Evolutionary conservation across 1,140 invertebrate species (phyloP), one percentile per base, ranked within the genome.

Genomic region (Oscheius sp.): DNA sequence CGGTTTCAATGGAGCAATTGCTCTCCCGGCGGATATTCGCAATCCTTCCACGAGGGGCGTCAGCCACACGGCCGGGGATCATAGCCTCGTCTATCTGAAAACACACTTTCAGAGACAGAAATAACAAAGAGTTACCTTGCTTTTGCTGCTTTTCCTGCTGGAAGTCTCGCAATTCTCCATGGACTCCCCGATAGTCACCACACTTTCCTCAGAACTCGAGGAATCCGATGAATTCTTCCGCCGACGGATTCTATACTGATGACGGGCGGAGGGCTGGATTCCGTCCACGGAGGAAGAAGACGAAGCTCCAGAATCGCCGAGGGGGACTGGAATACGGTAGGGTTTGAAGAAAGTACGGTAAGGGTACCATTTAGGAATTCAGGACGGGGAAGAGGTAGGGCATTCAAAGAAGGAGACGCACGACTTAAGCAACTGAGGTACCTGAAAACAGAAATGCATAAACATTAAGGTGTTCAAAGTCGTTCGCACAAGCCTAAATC

Each of bases 11-110:
- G n/a, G 62, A 67, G 55, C 73, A 75, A 42, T 68, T 77, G 31
- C 59, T 67, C 23, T 77, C 76, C 31, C 76, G 3, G 10, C 76
- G 32, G 26, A 77, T 77, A 34, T 77, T 77, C n/a, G 73, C 76
- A 18, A 77, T 67, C 28, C 73, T 55, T 10, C 74, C 69, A 34
- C 76, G 28, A 26, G 76, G 68, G 18, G 68, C 65, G 26, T 74
- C 72, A 13, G 59, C 59, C 26, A 26, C 32, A 13, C 61, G 15
- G 28, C 36, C 61, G 18, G 61, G 1, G 7, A 63, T n/a, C 10
- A 36, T 1, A 35, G 15, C 32, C 35, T 1, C 36, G 18, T 36
- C 20, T n/a, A 63, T 13, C 36, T 63, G 10, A 0, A 63, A 63
- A 35, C 13, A 32, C 31, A 7, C 15, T 7, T n/a, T 63, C 31